A percentile compares a stretch with the other conserved stretches of the same genome.
phyloP scores from a whole-genome alignment of 2,888 invertebrate species.

The Leptura quadrifasciata region DNA sequence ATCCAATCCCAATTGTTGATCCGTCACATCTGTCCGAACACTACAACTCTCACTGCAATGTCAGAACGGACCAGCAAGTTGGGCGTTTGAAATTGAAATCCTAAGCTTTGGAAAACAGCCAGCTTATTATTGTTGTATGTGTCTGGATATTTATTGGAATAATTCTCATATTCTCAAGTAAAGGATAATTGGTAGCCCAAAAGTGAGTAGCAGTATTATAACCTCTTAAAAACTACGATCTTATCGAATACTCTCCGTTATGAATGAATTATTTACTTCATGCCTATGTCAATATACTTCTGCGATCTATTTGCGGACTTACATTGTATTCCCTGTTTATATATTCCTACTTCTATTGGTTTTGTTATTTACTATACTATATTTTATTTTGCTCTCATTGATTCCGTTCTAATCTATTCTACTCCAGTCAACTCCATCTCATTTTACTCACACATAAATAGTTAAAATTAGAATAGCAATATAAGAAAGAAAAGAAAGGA shows the following conservation, averaged over 20 bases:
- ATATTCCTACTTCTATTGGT: too few species aligned
- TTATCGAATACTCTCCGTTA: neutral
- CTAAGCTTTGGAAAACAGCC: slow-evolving; percentile 18
- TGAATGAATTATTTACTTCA: too few species aligned
- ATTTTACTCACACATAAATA: too few species aligned
- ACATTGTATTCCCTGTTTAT: too few species aligned
- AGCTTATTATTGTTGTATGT: slow-evolving; percentile 5
- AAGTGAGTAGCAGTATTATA: neutral
- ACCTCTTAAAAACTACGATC: neutral
- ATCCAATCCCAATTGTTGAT: slow-evolving; percentile 54
- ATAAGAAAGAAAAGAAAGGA: too few species aligned
- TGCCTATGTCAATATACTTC: too few species aligned
- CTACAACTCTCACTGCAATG: slow-evolving; percentile 36
- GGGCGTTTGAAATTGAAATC: slow-evolving; percentile 11
- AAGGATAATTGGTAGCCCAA: neutral
- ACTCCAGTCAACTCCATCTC: too few species aligned
- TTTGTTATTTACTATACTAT: too few species aligned
- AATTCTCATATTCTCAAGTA: neutral
- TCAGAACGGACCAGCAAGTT: neutral
- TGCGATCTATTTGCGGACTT: too few species aligned
- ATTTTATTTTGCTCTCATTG: too few species aligned
- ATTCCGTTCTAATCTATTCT: too few species aligned
- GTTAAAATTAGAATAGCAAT: too few species aligned
- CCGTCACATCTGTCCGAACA: slow-evolving; percentile 57
- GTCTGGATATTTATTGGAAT: slow-evolving; percentile 22